phyloP scores from a whole-genome alignment of 2,888 invertebrate species.

The Anticlea derivata region DNA sequence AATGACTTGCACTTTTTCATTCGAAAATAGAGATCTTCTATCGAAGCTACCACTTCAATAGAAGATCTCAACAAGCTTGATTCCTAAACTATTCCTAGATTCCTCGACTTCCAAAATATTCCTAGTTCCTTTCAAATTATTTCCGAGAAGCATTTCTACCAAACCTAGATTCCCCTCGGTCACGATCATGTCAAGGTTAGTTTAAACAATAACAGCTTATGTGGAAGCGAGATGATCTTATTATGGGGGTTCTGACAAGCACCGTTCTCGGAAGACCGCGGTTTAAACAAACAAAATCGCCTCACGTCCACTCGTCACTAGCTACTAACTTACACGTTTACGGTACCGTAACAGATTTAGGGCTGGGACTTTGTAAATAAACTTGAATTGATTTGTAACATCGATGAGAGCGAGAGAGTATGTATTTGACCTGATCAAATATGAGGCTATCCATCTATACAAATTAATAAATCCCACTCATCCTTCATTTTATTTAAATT shows the following conservation, averaged over 20 bases:
- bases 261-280: slow-evolving; percentile 60
- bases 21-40: no score
- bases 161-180: slow-evolving; percentile 13
- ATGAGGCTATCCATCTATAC: no score
- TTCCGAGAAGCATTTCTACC: slow-evolving; percentile 5
- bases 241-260: slow-evolving; percentile 40
- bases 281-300: slow-evolving; percentile 74
- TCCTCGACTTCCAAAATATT: no score
- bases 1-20: no score
- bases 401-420: no score
- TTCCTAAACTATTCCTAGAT: no score
- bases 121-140: background rate
- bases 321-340: slow-evolving; percentile 80
- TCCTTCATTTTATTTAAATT: no score
- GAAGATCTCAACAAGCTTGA: no score
- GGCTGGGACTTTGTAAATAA: slow-evolving; percentile 47
- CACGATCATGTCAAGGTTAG: slow-evolving; percentile 28
- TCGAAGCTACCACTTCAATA: no score
- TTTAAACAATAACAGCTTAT: slow-evolving; percentile 31
- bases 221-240: slow-evolving; percentile 36
- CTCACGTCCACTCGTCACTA: slow-evolving; percentile 70
- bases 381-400: no score
- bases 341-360: slow-evolving; percentile 49
- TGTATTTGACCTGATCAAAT: no score
- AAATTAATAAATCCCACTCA: no score